Evolutionary conservation across 1,140 invertebrate genomes (phyloP).

Genomic region (Rhizoglyphus robini): DNA sequence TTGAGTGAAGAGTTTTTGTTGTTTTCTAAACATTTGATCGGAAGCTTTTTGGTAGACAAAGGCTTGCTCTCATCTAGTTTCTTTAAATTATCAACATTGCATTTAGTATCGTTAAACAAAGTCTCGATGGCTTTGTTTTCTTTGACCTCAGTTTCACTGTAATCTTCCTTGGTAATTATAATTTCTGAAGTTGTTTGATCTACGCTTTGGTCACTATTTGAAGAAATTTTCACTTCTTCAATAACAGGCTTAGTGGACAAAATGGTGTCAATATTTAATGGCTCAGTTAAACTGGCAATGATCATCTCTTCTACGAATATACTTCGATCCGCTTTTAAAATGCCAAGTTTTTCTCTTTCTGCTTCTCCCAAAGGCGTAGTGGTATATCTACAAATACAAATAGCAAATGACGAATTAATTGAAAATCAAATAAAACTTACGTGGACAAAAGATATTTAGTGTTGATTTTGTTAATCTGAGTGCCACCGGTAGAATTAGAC

Average conservation of each 20-base stretch:
- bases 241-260: not conserved
- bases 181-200: not conserved
- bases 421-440: constrained; percentile 6
- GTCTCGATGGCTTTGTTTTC: no score
- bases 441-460: constrained; percentile 22
- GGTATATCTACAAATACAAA: not conserved
- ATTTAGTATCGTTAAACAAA: not conserved
- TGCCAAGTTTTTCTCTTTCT: constrained; percentile 42
- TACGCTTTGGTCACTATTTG: not conserved
- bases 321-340: constrained; percentile 48
- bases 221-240: not conserved
- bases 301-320: constrained; percentile 54
- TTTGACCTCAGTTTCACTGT: not conserved
- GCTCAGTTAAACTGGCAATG: constrained; percentile 42
- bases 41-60: not conserved
- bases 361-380: constrained; percentile 31
- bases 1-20: not conserved
- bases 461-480: constrained; percentile 7
- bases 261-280: constrained; percentile 17
- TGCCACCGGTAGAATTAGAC: not conserved
- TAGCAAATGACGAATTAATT: not conserved
- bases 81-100: not conserved
- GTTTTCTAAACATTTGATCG: not conserved
- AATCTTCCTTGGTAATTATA: not conserved
- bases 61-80: not conserved